Conservation (phyloP, 92 coral and sea anemone genomes). For the Epizoanthus rinbou region DNA sequence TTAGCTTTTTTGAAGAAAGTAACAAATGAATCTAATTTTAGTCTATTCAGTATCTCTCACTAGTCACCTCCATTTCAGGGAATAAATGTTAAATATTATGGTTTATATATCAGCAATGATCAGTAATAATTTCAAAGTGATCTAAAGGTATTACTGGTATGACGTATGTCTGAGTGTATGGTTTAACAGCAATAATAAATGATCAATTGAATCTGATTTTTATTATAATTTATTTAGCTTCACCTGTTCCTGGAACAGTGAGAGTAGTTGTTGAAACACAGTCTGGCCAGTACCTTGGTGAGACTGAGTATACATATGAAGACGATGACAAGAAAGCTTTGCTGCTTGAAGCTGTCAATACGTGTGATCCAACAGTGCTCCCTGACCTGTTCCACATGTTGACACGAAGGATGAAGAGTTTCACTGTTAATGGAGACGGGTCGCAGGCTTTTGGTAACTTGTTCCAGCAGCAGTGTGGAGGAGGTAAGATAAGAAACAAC, state of each 20-base stretch:
- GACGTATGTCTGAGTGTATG: too few species aligned
- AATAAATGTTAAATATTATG: too few species aligned
- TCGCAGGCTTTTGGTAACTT: neutral
- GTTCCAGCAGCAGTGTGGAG: slow-evolving; percentile 8
- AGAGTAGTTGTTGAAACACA: slow-evolving; percentile 29
- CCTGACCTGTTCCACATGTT: neutral
- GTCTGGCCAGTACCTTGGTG: slow-evolving; percentile 24
- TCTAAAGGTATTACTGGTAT: too few species aligned
- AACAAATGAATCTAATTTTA: too few species aligned
- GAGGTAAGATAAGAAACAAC: slow-evolving; percentile 2
- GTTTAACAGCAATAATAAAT: too few species aligned
- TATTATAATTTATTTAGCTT: neutral
- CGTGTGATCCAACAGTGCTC: neutral
- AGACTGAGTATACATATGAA: slow-evolving; percentile 12
- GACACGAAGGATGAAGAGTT: slow-evolving; percentile 10
- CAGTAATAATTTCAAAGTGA: too few species aligned
- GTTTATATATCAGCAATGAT: too few species aligned
- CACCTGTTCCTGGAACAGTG: slow-evolving; percentile 18
- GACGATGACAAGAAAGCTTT: slow-evolving; percentile 8
- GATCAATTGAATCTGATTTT: too few species aligned
- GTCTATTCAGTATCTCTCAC: too few species aligned
- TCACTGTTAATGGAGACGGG: slow-evolving; percentile 2
- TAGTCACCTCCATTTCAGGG: too few species aligned
- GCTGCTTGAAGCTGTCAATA: slow-evolving; percentile 4
- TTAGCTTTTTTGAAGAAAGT: too few species aligned